phyloP scores from a whole-genome alignment of 2,888 invertebrate species.

The Tridacna gigas region DNA sequence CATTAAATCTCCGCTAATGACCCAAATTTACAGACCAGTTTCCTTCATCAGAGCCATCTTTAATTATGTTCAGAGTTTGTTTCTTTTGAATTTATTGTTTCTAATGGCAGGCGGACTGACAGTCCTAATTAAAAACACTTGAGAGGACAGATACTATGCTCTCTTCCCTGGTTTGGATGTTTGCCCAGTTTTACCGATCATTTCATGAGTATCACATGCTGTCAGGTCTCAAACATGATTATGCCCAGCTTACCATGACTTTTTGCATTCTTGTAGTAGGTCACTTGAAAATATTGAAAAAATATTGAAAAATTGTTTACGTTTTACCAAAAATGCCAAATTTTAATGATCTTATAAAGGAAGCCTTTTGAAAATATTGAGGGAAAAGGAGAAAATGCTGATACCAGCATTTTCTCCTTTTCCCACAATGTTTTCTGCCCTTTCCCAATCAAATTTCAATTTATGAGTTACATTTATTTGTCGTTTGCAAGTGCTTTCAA shows the following conservation, averaged over 20 bases:
- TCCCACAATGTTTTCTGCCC: no score
- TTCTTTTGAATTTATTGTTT: slow-evolving; percentile 66
- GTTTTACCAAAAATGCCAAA: no score
- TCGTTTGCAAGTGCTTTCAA: no score
- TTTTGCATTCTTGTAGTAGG: no score
- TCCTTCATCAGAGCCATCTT: slow-evolving; percentile 46
- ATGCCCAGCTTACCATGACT: not conserved
- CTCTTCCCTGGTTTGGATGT: slow-evolving; percentile 40
- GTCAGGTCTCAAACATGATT: slow-evolving; percentile 13
- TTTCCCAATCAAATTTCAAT: no score
- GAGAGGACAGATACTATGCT: slow-evolving; percentile 56
- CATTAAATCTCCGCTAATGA: slow-evolving; percentile 50
- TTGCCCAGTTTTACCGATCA: slow-evolving; percentile 52
- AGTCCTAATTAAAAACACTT: slow-evolving; percentile 65
- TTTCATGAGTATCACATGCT: slow-evolving; percentile 18
- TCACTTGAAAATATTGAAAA: no score
- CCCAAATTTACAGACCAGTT: slow-evolving; percentile 39
- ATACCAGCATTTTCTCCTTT: no score
- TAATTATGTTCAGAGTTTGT: slow-evolving; percentile 58
- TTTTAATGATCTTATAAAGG: no score
- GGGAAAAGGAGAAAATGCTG: no score
- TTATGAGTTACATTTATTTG: no score
- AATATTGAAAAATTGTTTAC: no score
- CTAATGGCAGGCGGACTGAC: slow-evolving; percentile 62
- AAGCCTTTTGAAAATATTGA: no score